Base-by-base conservation (phyloP, 2,113 vertebrate genomes). In the Pedionomus torquatus region DNA sequence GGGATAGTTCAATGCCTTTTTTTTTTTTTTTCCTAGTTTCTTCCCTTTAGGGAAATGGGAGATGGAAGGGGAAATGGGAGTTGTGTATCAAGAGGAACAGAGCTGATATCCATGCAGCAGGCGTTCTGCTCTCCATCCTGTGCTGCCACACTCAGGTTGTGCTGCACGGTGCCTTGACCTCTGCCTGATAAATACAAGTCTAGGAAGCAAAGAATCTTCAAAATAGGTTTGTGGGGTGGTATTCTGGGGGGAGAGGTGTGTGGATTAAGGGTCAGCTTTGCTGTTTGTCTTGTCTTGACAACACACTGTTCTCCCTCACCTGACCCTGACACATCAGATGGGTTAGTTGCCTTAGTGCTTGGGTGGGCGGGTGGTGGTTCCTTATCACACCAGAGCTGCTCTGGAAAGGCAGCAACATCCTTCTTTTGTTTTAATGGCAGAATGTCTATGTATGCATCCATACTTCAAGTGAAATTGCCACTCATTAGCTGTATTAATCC, bases 351-450 rank as follows among this genome's bases (percentile, higher is more conserved):
- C 31, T 54, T 61, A 46, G 12, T 46, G 58, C 23, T n/a, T 25
- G 10, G 0, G 2, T 44, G 49, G 0, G 2, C 41, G 49, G 79
- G 18, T 0, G 0, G 6, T 41, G 60, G 54, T 1, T 84, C 41
- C 51, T 71, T n/a, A 17, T 35, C n/a, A 44, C 33, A 76, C 4
- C 21, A 71, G 23, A 75, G 33, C 17, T 78, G 20, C 28, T 43
- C 46, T 78, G 43, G 30, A 83, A 90, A 66, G 31, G 44, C 37
- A 51, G 24, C 7, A 83, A 4, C 28, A 54, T 72, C 70, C 52
- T 83, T 25, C 58, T 54, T 87, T 39, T 52, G 26, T 61, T 93
- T 95, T 41, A 14, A 10, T 51, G 9, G 41, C 28, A 31, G 44
- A 55, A 23, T 26, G 4, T 58, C 43, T 25, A 15, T 17, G 8